Base-by-base conservation (phyloP, 1,140 invertebrate genomes). In the Pararge aegeria region DNA sequence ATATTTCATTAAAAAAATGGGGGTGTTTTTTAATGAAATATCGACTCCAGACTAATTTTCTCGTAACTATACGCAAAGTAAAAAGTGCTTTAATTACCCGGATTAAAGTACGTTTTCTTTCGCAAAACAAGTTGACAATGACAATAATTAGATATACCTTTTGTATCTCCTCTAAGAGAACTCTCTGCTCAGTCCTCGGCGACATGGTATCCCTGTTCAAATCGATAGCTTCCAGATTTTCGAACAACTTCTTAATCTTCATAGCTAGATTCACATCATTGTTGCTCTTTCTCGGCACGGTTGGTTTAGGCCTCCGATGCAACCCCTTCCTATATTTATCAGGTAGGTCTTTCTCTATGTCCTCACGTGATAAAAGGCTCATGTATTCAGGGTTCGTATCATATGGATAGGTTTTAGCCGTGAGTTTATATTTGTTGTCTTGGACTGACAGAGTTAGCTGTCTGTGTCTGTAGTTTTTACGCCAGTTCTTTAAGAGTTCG, bases 311-410 rank as follows among this genome's bases (percentile, higher is more conserved):
- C 27, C 67, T 71, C 21, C 75, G 69, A 6, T 78, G 16, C 4
- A 91, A 66, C 27, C 68, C 83, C 66, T 72, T 89, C 48, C 60
- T 85, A 53, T 87, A 90, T 60, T 90, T 90, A 57, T 91, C 87
- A 0, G 90, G 90, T 0, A 91, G 66, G 60, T 91, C 90, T 63
- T 88, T 90, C 54, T 87, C 90, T 9, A 91, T 87, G 38, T 90
- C 90, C 5, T 87, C 84, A 61, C 88, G 69, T 0, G 78, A 78
- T 0, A 90, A 48, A 4, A 90, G 62, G 0, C 75, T 84, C 74
- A 91, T 86, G 50, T 80, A 82, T 29, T 90, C 87, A 0, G 86
- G 73, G 27, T 76, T 75, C 0, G 82, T 89, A 30, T 84, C 88
- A 54, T 87, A 90, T 0, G 83, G 69, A 78, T 55, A 81, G 2